A percentile compares a stretch with the other conserved stretches of the same genome.
Evolutionary conservation across 2,113 vertebrate species (phyloP).

Genomic region (Silurus asotus): DNA sequence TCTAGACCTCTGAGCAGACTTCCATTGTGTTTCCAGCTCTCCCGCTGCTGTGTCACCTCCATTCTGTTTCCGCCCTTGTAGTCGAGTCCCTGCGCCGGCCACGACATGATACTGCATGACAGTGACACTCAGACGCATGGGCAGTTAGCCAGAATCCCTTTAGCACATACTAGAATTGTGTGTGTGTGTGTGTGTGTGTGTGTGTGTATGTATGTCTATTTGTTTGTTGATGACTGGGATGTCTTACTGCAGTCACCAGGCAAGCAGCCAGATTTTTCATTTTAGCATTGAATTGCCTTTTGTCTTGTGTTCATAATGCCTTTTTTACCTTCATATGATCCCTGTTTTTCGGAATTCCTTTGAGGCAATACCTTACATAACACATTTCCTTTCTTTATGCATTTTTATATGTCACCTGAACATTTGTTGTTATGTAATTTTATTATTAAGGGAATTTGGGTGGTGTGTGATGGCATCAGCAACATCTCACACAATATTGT

Average conservation of each 20-base stretch:
- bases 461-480: constrained; percentile 52
- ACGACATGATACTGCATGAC: constrained; percentile 67
- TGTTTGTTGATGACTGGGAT: constrained; percentile 25
- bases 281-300: constrained; percentile 31
- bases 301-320: constrained; percentile 47
- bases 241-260: constrained; percentile 33
- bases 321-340: constrained; percentile 53
- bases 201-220: background rate
- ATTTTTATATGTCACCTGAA: background rate
- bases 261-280: constrained; percentile 35
- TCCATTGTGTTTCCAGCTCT: constrained; percentile 63
- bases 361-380: background rate
- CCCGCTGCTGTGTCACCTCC: constrained; percentile 67
- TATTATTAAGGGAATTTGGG: constrained; percentile 58
- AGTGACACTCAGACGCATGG: constrained; percentile 67
- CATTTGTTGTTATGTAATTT: constrained; percentile 40
- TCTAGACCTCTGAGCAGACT: constrained; percentile 59
- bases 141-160: constrained; percentile 52
- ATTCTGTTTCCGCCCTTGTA: constrained; percentile 61
- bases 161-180: constrained; percentile 29
- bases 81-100: constrained; percentile 56
- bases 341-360: constrained; percentile 47
- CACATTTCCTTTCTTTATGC: background rate
- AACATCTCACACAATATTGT: background rate
- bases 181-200: constrained; percentile 2